Base-by-base conservation (phyloP, 2,113 vertebrate species). In the Malurus cyaneus region DNA sequence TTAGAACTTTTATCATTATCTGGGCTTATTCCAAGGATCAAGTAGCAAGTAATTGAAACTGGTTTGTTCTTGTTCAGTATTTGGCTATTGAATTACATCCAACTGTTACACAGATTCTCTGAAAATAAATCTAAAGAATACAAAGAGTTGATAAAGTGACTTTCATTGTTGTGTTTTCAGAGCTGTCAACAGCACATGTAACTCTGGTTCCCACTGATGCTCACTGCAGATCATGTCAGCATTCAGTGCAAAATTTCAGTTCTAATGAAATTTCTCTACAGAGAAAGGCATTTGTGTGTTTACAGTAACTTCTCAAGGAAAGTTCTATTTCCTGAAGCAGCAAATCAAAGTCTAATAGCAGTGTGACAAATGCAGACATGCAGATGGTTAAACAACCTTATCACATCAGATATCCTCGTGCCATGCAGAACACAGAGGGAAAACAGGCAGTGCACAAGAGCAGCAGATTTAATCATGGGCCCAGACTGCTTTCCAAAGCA, bases 151-250 rank as follows among this genome's bases (percentile, higher is more conserved):
- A 84, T 91, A 84, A 93, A 54, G 65, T 69, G n/a, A 61, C 71
- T 74, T 71, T 15, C 46, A 57, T 78, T 77, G 70, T 41, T 91
- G 56, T 60, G 56, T 64, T 73, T 73, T 67, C 89, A 85, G 23
- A 86, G 84, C 79, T 93, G 83, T 80, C 90, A 94, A 7, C 76
- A 92, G 82, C 88, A 82, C 82, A 88, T 24, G 56, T 20, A 57
- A 49, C 59, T 74, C 72, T 60, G 74, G 28, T 50, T 85, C 80
- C 65, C 78, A 89, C 64, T 80, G 91, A 81, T 65, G 79, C 31
- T 79, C 59, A 31, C 32, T 32, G 76, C 85, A 79, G 53, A 36
- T 10, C 81, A 34, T 3, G 23, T 9, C 92, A 93, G 83, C 61
- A 20, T 34, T 65, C 21, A 20, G 23, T 6, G 76, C 2, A 8